phyloP scores from a whole-genome alignment of 1,140 invertebrate genomes.

The Asobara japonica region DNA sequence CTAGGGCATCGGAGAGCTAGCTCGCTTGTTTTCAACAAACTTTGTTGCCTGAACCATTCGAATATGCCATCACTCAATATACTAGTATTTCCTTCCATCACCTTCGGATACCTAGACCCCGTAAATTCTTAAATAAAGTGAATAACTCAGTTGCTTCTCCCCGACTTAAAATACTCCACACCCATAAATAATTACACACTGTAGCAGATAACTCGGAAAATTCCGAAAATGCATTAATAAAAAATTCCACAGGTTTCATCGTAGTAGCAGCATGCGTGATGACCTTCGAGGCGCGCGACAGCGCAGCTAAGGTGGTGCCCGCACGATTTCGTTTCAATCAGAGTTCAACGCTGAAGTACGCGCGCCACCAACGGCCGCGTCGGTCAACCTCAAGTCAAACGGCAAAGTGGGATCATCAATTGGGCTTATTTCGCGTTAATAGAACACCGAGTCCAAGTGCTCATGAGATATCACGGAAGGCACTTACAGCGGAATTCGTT shows the following conservation, averaged over 20 bases:
- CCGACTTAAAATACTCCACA: background rate
- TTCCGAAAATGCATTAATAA: background rate
- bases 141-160: too few relatives aligned
- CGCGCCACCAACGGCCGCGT: slow-evolving; percentile 63
- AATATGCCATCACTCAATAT: too few relatives aligned
- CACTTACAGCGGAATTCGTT: slow-evolving; percentile 76
- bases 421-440: slow-evolving; percentile 70
- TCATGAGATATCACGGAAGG: slow-evolving; percentile 60
- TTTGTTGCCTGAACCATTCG: too few relatives aligned
- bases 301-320: slow-evolving; percentile 86
- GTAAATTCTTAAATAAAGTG: too few relatives aligned
- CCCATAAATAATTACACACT: background rate
- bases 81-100: too few relatives aligned
- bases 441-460: slow-evolving; percentile 63
- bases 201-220: background rate
- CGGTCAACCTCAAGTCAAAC: slow-evolving; percentile 67
- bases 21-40: too few relatives aligned
- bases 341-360: slow-evolving; percentile 61
- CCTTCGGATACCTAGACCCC: too few relatives aligned
- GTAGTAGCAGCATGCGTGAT: slow-evolving; percentile 94
- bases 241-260: slow-evolving; percentile 77
- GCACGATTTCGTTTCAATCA: slow-evolving; percentile 74
- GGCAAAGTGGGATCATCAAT: slow-evolving; percentile 71
- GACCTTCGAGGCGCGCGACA: slow-evolving; percentile 91
- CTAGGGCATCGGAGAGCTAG: too few relatives aligned